These are phyloP conservation scores for Sebastes dallii DNA, from an alignment of 2,797 vertebrate species.

Conservation along the genomic window DNA sequence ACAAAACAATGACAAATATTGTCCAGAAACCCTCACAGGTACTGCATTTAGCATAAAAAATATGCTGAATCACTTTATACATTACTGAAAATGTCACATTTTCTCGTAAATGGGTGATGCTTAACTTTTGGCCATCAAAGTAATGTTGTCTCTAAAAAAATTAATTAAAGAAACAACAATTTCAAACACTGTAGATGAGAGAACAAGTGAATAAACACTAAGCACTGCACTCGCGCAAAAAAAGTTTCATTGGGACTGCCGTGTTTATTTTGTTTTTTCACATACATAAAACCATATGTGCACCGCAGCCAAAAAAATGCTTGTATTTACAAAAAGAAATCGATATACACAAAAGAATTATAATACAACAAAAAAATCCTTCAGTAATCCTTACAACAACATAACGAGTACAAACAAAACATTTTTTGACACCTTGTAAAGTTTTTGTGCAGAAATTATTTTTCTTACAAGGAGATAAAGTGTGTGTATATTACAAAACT, in stretches of 20 bases:
- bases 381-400: constrained; percentile 63
- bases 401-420: constrained; percentile 54
- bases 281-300: constrained; percentile 70
- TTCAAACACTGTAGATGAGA: neutral
- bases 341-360: constrained; percentile 65
- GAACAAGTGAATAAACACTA: neutral
- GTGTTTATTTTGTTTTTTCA: constrained; percentile 61
- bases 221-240: neutral
- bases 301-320: constrained; percentile 58
- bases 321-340: constrained; percentile 67
- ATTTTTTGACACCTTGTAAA: constrained; percentile 44
- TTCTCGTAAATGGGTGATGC: neutral
- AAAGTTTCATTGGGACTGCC: constrained; percentile 26
- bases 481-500: constrained; percentile 64
- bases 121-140: neutral
- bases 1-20: too few relatives aligned
- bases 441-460: constrained; percentile 69
- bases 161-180: neutral
- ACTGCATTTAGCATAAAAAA: too few relatives aligned
- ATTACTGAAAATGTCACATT: too few relatives aligned
- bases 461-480: constrained; percentile 58
- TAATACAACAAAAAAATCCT: constrained; percentile 67
- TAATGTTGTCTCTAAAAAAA: neutral
- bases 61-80: too few relatives aligned
- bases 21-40: too few relatives aligned